phyloP scores from a whole-genome alignment of 2,797 vertebrate species.

The Parambassis ranga region DNA sequence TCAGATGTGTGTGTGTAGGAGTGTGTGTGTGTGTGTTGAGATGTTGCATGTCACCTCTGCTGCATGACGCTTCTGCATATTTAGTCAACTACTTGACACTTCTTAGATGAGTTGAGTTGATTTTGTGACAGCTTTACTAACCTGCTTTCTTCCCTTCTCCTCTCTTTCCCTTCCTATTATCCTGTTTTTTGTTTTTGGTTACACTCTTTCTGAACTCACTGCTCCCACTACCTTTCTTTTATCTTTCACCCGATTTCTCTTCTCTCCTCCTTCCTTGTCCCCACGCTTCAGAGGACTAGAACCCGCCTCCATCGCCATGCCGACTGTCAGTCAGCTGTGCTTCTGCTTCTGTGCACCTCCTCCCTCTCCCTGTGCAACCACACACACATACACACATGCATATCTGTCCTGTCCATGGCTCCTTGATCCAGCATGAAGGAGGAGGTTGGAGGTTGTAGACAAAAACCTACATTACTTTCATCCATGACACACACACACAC shows the following conservation, averaged over 20 bases:
- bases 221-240: neutral
- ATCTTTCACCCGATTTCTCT: neutral
- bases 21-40: neutral
- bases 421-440: slow-evolving; percentile 16
- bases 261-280: slow-evolving; percentile 5
- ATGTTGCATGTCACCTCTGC: slow-evolving; percentile 13
- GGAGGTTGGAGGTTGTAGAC: slow-evolving; percentile 8
- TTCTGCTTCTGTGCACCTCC: slow-evolving; percentile 69
- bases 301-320: slow-evolving; percentile 60
- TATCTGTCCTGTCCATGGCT: neutral
- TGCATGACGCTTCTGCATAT: slow-evolving; percentile 38
- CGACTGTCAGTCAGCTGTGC: slow-evolving; percentile 71
- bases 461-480: neutral
- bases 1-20: slow-evolving; percentile 19
- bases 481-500: neutral
- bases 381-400: neutral
- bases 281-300: slow-evolving; percentile 78
- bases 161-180: slow-evolving; percentile 13
- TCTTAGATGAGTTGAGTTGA: slow-evolving; percentile 27
- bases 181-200: neutral
- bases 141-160: slow-evolving; percentile 68
- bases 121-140: slow-evolving; percentile 73
- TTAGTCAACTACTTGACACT: slow-evolving; percentile 24
- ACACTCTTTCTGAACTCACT: neutral
- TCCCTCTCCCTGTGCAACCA: slow-evolving; percentile 14